Conservation (phyloP, 2,797 vertebrate species). For the Coracias cyanogaster region DNA sequence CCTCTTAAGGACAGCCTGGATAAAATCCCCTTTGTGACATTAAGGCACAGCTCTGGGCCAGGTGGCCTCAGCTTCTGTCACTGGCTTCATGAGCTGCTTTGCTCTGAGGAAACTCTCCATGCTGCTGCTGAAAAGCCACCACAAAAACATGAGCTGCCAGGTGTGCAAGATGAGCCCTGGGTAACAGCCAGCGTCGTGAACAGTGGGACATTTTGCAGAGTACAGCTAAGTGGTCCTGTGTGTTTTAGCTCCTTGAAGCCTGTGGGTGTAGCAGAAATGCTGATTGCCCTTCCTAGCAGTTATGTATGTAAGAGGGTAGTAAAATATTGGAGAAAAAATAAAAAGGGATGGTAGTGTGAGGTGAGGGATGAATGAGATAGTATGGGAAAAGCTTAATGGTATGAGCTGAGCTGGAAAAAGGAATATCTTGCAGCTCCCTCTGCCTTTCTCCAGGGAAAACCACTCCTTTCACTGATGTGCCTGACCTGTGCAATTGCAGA, state of each 20-base stretch:
- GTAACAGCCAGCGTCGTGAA: background rate
- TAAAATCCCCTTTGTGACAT: conserved; percentile 67
- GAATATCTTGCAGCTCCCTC: background rate
- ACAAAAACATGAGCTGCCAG: background rate
- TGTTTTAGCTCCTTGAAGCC: background rate
- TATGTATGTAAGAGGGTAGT: accelerated
- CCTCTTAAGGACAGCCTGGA: conserved; percentile 53
- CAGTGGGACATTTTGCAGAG: background rate
- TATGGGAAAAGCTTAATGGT: background rate
- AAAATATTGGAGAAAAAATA: background rate
- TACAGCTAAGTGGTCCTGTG: background rate
- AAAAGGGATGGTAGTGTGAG: background rate
- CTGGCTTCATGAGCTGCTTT: conserved; percentile 12
- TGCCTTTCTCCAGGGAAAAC: background rate
- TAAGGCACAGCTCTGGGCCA: conserved; percentile 20
- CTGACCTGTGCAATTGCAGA: background rate
- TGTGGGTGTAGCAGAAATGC: background rate
- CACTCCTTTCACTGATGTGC: background rate
- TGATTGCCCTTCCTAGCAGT: background rate
- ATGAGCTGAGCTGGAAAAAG: background rate
- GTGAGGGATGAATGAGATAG: accelerated
- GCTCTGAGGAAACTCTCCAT: background rate
- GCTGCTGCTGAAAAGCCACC: background rate
- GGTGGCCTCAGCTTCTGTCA: conserved; percentile 54
- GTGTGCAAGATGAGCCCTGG: conserved; percentile 17